phyloP scores from a whole-genome alignment of 1,140 invertebrate genomes.

The Apis dorsata region DNA sequence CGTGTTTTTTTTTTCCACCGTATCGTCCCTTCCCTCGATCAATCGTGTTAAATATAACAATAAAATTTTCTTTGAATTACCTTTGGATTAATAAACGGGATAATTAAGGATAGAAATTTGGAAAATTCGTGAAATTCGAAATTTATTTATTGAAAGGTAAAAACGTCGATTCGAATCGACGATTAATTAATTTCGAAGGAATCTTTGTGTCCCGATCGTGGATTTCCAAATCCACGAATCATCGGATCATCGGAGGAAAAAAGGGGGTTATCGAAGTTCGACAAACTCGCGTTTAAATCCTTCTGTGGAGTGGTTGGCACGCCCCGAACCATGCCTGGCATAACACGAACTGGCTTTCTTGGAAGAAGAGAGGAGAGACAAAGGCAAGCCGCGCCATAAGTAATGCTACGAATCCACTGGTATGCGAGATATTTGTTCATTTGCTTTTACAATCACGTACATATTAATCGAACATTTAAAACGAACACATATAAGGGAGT shows the following conservation, averaged over 20 bases:
- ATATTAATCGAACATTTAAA: slow-evolving; percentile 27
- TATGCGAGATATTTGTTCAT: slow-evolving; percentile 9
- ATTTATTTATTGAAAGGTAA: no score
- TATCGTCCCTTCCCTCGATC: background rate
- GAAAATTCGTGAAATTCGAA: no score
- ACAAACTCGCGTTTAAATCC: background rate
- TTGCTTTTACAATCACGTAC: slow-evolving; percentile 33
- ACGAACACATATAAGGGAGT: background rate
- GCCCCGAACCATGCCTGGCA: slow-evolving; percentile 31
- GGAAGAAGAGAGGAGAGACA: slow-evolving; percentile 26
- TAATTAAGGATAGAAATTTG: background rate
- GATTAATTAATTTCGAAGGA: background rate
- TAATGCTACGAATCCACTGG: slow-evolving; percentile 3
- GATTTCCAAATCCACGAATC: background rate
- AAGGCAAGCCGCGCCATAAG: slow-evolving; percentile 38
- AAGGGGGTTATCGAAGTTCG: background rate
- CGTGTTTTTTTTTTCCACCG: background rate
- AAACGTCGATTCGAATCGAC: no score
- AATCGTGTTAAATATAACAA: slow-evolving; percentile 1
- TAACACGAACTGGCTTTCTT: slow-evolving; percentile 39
- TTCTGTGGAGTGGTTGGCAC: slow-evolving; percentile 29
- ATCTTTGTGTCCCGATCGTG: background rate
- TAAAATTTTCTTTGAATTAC: slow-evolving; percentile 18
- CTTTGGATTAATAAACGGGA: background rate
- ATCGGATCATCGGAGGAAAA: background rate